Evolutionary conservation across 2,888 invertebrate genomes (phyloP).

Genomic region (Minunthozetes semirufus): DNA sequence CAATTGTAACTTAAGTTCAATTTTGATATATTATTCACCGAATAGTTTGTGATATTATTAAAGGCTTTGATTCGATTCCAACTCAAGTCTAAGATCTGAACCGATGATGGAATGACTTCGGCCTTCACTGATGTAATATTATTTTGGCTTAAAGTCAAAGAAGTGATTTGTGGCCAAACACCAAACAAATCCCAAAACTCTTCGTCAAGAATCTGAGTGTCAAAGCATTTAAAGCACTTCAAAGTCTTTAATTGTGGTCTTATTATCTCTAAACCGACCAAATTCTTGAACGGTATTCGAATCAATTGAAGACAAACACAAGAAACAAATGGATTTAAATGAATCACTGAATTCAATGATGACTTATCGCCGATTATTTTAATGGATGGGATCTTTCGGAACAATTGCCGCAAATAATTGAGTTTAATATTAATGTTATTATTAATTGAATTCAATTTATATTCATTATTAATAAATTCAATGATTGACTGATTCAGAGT

Average conservation of each 20-base stretch:
- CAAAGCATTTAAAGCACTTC: slow-evolving; percentile 22
- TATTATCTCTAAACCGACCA: slow-evolving; percentile 19
- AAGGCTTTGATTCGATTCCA: slow-evolving; percentile 31
- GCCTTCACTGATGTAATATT: slow-evolving; percentile 31
- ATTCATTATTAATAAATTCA: background rate
- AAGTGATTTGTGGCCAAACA: slow-evolving; percentile 26
- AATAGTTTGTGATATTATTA: slow-evolving; percentile 29
- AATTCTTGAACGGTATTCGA: slow-evolving; percentile 30
- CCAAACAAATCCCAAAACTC: slow-evolving; percentile 33
- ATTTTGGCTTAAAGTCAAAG: slow-evolving; percentile 30
- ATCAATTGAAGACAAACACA: slow-evolving; percentile 30
- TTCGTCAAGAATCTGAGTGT: slow-evolving; percentile 23
- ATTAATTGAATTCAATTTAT: background rate
- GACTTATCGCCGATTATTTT: slow-evolving; percentile 28
- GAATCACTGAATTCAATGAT: background rate
- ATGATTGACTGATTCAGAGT: slow-evolving; percentile 24
- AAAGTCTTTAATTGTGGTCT: slow-evolving; percentile 28
- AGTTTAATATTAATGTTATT: background rate
- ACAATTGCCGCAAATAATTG: slow-evolving; percentile 22
- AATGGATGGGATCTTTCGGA: slow-evolving; percentile 6
- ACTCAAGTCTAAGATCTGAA: slow-evolving; percentile 27
- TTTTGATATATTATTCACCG: slow-evolving; percentile 30
- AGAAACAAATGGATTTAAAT: slow-evolving; percentile 26
- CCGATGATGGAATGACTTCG: slow-evolving; percentile 24
- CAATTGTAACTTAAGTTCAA: slow-evolving; percentile 31